Base-by-base conservation (phyloP, 2,888 invertebrate genomes). In the Strigamia crassipes region DNA sequence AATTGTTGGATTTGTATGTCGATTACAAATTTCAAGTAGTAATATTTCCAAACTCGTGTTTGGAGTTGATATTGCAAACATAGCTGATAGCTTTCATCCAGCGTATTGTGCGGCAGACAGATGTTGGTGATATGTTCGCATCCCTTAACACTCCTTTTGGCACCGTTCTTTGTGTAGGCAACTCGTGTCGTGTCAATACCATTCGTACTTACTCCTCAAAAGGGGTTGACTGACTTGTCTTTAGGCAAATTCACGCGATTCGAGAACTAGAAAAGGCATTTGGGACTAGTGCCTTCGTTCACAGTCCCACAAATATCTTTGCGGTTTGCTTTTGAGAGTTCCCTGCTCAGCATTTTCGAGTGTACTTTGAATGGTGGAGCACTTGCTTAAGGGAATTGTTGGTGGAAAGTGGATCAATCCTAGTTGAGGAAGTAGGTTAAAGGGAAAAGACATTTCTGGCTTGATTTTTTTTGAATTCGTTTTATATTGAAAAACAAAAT, bases 321-420 rank as follows among this genome's bases (percentile, higher is more conserved):
- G 73, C 31, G 73, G 73, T 73, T 73, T n/a, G 73, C 73, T 73
- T 73, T 73, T 73, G 73, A 73, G 73, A 27, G 73, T 27, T 73
- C n/a, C 73, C 73, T 73, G 27, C 73, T 73, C 73, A 73, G 73
- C 73, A 73, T 73, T 73, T 66, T n/a, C 12, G 31, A 31, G 73
- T 27, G 23, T 27, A 73, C 73, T 31, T 73, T 31, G 73, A 73
- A 31, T 27, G 31, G 73, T 31, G 73, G 23, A 73, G 73, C 27
- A 73, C 27, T 10, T 73, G 73, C 73, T 73, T 73, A 73, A 73
- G 73, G 73, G 73, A 73, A 23, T 73, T 73, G 61, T 61, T 61
- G 61, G n/a, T 61, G 61, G 6, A 61, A 61, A 61, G 61, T 61
- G 73, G 73, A 73, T 73, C 73, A 12, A 27, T 27, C 73, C 13